A percentile compares a stretch with the other conserved stretches of the same genome.
These are phyloP conservation scores for Euproctis similis DNA, from an alignment of 2,888 invertebrate genomes.

Conservation along the genomic window DNA sequence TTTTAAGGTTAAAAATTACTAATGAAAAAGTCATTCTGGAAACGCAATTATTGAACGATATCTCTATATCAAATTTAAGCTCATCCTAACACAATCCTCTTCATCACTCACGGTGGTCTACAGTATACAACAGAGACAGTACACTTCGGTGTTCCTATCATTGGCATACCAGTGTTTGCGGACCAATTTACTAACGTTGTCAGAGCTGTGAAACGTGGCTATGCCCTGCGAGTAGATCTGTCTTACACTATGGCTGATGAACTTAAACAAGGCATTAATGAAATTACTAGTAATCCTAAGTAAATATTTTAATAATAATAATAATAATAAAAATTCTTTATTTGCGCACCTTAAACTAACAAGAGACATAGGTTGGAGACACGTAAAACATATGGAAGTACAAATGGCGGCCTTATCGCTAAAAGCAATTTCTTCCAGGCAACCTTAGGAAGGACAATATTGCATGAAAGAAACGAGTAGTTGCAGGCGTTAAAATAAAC, in stretches of 20 bases:
- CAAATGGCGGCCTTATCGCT: no score
- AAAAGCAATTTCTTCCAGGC: no score
- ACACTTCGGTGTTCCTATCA: constrained; percentile 23
- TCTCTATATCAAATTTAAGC: no score
- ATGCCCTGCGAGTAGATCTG: constrained; percentile 23
- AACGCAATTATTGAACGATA: neutral
- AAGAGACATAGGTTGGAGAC: no score
- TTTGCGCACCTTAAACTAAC: no score
- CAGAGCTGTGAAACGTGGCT: constrained; percentile 25
- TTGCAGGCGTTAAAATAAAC: no score
- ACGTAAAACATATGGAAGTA: no score
- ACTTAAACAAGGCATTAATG: constrained; percentile 22
- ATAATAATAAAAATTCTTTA: no score
- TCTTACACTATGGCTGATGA: constrained; percentile 16
- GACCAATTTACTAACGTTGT: constrained; percentile 30
- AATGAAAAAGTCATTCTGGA: neutral
- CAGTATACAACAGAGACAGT: constrained; percentile 5
- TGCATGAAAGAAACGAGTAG: no score
- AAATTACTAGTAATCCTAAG: constrained; percentile 18
- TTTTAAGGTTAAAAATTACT: no score
- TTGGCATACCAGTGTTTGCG: constrained; percentile 30
- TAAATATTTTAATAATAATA: constrained; percentile 13
- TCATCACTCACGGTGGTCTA: constrained; percentile 6
- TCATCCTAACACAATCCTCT: constrained; percentile 4
- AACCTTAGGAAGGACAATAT: no score